Conservation (phyloP, 2,113 vertebrate species). For the Glareola pratincola region DNA sequence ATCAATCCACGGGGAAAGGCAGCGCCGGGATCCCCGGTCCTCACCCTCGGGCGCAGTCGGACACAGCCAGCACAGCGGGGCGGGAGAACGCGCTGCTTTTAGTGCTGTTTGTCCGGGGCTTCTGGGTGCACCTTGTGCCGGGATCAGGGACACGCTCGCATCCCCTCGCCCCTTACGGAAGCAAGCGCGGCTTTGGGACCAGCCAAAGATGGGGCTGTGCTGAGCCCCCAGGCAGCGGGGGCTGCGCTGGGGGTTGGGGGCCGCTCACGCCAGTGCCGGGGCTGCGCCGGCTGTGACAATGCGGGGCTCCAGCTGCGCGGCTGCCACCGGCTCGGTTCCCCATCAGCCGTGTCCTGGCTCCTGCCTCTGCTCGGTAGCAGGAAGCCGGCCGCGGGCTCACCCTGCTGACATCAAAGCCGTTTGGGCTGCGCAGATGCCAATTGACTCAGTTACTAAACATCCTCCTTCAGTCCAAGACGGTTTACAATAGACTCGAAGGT, state of each 20-base stretch:
- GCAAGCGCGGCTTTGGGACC: not conserved
- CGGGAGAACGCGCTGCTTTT: not conserved
- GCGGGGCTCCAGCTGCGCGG: not conserved
- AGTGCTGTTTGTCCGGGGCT: not conserved
- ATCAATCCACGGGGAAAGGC: not conserved
- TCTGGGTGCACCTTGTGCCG: not conserved
- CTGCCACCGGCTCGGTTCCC: accelerated
- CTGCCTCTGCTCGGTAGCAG: not conserved
- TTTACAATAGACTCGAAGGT: not conserved
- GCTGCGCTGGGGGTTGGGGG: not conserved
- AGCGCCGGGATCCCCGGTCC: accelerated
- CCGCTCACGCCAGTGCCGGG: accelerated
- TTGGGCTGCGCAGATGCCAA: not conserved
- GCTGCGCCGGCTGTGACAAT: not conserved
- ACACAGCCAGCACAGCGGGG: accelerated
- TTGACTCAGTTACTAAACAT: not conserved
- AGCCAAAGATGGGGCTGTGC: not conserved
- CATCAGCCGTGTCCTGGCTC: accelerated
- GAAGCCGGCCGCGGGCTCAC: not conserved
- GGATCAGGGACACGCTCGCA: too few relatives aligned
- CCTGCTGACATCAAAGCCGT: not conserved
- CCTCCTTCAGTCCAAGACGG: not conserved
- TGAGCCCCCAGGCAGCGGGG: not conserved
- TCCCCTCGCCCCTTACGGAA: accelerated
- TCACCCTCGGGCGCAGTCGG: accelerated